Evolutionary conservation across 2,797 vertebrate species (phyloP).

Genomic region (Spinibarbus caldwelli): DNA sequence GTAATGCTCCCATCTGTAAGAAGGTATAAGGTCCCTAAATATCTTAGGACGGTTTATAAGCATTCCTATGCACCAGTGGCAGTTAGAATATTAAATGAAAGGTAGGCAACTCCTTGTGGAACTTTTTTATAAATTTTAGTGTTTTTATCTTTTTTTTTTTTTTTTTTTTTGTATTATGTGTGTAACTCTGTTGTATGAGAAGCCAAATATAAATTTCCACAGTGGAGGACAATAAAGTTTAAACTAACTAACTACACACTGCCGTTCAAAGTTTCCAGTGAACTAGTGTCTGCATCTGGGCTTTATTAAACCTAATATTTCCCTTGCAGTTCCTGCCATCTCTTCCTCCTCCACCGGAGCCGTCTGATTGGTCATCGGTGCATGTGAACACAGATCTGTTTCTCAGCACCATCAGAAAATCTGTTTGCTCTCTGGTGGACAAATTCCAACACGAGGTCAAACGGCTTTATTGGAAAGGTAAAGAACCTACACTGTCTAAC

Average conservation of each 20-base stretch:
- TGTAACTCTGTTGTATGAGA: no score
- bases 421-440: constrained; percentile 72
- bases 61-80: not conserved
- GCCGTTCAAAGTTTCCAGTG: not conserved
- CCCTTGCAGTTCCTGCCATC: constrained; percentile 63
- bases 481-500: not conserved
- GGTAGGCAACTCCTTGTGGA: not conserved
- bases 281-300: not conserved
- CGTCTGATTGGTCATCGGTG: constrained; percentile 75
- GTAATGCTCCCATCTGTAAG: not conserved
- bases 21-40: not conserved
- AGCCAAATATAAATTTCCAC: no score
- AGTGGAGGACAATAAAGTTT: no score
- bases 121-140: no score
- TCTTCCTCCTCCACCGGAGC: constrained; percentile 67
- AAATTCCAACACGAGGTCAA: constrained; percentile 79
- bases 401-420: constrained; percentile 75
- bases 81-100: not conserved
- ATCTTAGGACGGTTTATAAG: not conserved
- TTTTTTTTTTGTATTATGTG: no score
- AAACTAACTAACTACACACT: no score
- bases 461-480: constrained; percentile 77
- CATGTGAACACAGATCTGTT: constrained; percentile 79
- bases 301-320: not conserved
- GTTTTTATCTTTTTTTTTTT: no score